Base-by-base conservation (phyloP, 2,797 vertebrate species). In the Gobio occitaniae region DNA sequence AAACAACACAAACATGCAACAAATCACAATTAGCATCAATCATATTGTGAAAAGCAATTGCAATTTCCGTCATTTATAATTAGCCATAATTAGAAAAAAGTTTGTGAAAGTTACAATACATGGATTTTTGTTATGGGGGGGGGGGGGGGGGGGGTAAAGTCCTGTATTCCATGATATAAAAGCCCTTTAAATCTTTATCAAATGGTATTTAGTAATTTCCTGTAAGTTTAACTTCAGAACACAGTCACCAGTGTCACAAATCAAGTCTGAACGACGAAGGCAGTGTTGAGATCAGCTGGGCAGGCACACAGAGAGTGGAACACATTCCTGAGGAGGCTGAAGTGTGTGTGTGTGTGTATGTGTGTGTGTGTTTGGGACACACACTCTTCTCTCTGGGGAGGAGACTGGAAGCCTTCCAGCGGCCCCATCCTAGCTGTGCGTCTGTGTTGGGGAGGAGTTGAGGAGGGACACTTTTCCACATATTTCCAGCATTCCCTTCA, bases 391-490 rank as follows among this genome's bases (percentile, higher is more conserved):
- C 81, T 72, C 32, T 69, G 32, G 68, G 52, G 69, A 50, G 69
- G 25, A 71, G 61, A 74, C 54, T 86, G 48, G 86, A 52, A 65
- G 81, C 72, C 86, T 87, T 90, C 86, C 82, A 81, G 63, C 56
- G 59, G 79, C 59, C 69, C 80, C 12, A 80, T 82, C 59, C 63
- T 59, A 84, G 85, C 50, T 21, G 41, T 19, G 38, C 66, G 78
- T 84, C 81, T 89, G 88, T 88, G 65, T 87, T 86, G 84, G 70
- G 68, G 54, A 59, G 41, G 68, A 75, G 83, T 48, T 50, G 52
- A 87, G 69, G 66, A 77, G 72, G 61, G 56, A 41, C 47, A 38
- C 69, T 86, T 88, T 74, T 75, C 41, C 48, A 79, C 78, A 88
- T 83, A 84, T 63, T 87, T 87, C 79, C 82, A 75, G 84, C 83